Percentiles rank a stretch among this genome's conserved stretches.
phyloP scores from a whole-genome alignment of 2,797 vertebrate genomes.

The Pangasius macronema region DNA sequence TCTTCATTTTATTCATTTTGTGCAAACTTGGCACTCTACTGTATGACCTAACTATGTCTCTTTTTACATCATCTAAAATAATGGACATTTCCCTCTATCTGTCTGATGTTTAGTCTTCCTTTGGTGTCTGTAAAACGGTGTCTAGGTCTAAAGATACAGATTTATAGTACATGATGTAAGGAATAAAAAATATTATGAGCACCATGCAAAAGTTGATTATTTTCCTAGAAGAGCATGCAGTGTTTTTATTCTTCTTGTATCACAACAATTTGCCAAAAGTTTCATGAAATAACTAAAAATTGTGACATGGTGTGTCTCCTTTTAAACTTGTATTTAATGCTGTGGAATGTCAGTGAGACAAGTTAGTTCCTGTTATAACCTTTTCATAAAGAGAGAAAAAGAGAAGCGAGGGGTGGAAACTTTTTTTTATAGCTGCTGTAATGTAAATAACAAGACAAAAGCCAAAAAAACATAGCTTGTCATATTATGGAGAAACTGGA shows the following conservation, averaged over 20 bases:
- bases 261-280: neutral
- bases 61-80: neutral
- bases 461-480: neutral
- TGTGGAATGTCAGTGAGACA: neutral
- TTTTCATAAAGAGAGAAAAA: no score
- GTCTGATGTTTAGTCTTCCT: neutral
- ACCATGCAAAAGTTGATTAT: neutral
- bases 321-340: neutral
- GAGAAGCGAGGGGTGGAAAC: neutral
- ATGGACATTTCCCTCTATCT: neutral
- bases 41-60: neutral
- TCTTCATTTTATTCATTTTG: neutral
- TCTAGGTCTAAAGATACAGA: neutral
- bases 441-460: neutral
- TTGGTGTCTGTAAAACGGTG: neutral
- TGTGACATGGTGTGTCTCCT: neutral
- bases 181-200: neutral
- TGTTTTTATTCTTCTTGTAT: neutral
- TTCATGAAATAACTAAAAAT: neutral
- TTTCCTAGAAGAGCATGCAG: neutral
- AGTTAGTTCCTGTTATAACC: neutral
- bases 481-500: neutral
- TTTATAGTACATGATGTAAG: neutral
- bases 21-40: neutral
- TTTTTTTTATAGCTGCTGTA: no score